phyloP scores from a whole-genome alignment of 2,797 vertebrate genomes.

The Florisuga fusca region DNA sequence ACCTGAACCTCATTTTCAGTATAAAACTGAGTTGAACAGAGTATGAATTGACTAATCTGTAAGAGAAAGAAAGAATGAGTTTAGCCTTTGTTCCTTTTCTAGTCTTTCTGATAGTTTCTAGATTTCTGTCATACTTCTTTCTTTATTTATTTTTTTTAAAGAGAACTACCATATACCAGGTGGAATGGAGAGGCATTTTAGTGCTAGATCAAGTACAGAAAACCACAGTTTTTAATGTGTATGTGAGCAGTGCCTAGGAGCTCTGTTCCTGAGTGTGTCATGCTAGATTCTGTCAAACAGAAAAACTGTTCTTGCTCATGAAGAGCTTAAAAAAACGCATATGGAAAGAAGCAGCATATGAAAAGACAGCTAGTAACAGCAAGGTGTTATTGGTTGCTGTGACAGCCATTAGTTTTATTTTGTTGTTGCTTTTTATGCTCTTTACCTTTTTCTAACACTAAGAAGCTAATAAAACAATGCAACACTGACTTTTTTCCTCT shows the following conservation, averaged over 20 bases:
- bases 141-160: background rate
- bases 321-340: background rate
- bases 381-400: background rate
- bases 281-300: background rate
- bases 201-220: constrained; percentile 5
- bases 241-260: background rate
- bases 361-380: background rate
- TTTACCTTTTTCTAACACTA: background rate
- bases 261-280: background rate
- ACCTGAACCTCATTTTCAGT: background rate
- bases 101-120: background rate
- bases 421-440: background rate
- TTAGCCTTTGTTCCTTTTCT: background rate
- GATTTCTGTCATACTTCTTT: rapidly evolving
- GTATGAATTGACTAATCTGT: background rate
- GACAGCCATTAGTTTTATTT: background rate
- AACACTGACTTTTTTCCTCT: background rate
- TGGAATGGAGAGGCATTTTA: background rate
- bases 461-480: background rate
- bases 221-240: background rate
- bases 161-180: background rate
- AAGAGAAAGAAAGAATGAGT: background rate
- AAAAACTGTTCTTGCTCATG: background rate
- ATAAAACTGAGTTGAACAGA: background rate
- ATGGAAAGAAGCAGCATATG: background rate